Evolutionary conservation across 2,797 vertebrate species (phyloP), one percentile per base, ranked within the genome.

Genomic region (Florisuga fusca): DNA sequence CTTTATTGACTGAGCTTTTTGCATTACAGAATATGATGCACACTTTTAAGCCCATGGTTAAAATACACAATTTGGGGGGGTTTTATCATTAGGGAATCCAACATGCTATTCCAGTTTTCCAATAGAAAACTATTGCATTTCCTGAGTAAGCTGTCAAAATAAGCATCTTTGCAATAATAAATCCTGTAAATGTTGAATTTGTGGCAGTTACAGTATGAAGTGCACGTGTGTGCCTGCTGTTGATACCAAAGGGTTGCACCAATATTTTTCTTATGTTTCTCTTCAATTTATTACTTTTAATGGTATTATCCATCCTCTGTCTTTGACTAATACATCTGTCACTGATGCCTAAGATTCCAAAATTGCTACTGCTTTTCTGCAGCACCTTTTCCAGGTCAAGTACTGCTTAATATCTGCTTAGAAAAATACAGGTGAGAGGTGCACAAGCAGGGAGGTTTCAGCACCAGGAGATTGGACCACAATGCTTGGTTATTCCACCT

Each of bases 111-210:
- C 5, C 31, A 64, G 22, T 72, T 89, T 59, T 75, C 36, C 41
- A 54, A 27, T 25, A 72, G 36, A 75, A 57, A 66, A 10, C 13
- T 15, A 54, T 12, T 69, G 18, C 16, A 3, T 83, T 90, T 86
- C 26, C 29, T 71, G 15, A 84, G 46, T 50, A 66, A 76, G 21
- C 16, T 58, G 64, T 76, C 38, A 46, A 76, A 67, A 85, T 48
- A 67, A 62, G 27, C 1, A 25, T 31, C 62, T 87, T 89, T 73
- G 15, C 68, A 69, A 46, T 79, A 62, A 62, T 64, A 69, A 88
- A 36, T 74, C 57, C 62, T 77, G 16, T 85, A 90, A 51, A 71
- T 92, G 38, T 33, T 86, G 61, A 89, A 20, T 74, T 91, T 29
- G 5, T 76, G 71, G 61, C 25, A 74, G 48, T 62, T 71, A 25